Evolutionary conservation across 2,113 vertebrate species (phyloP), one percentile per base, ranked within the genome.

Genomic region (Hiodon alosoides): DNA sequence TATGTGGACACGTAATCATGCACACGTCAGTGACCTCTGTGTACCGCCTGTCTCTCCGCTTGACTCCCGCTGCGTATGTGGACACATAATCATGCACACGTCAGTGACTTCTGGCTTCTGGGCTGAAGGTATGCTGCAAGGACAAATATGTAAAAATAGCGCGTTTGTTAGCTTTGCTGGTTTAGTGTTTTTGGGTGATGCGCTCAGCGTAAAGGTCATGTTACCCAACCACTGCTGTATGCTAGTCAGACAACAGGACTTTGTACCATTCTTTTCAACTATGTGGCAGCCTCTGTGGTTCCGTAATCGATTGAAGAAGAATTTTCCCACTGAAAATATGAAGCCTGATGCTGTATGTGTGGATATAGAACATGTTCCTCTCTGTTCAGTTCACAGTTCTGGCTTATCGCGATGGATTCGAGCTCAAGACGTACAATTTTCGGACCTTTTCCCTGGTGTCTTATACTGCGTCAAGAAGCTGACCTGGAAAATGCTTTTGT

Each of bases 111-210:
- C 31, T 31, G 31, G 53, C 31, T 48, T 46, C n/a, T 58, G n/a
- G 60, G 77, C 46, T 78, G 76, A 80, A 77, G 71, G 68, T 77
- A 58, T 77, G 50, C 31, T 66, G 69, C 77, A 82, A 78, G 67
- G 79, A 65, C 16, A 52, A 47, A 0, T 55, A 58, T 67, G 58
- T 87, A 87, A 77, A 84, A 81, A 86, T 87, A 83, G 54, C 80
- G 62, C 5, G 13, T 58, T 75, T 87, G 83, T 88, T 85, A 71
- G 78, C 17, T 82, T 84, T 77, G 81, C 47, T 57, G 70, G 16
- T 53, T 64, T 10, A 8, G 62, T n/a, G 58, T 53, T 74, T 54
- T 46, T 31, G 7, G 14, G 71, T 31, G 67, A 5, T 31, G 77
- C 78, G 31, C 78, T 78, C 11, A 59, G 48, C 31, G 6, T 80